Evolutionary conservation across 1,140 invertebrate genomes (phyloP), one percentile per base, ranked within the genome.

Genomic region (Heliconius nattereri): DNA sequence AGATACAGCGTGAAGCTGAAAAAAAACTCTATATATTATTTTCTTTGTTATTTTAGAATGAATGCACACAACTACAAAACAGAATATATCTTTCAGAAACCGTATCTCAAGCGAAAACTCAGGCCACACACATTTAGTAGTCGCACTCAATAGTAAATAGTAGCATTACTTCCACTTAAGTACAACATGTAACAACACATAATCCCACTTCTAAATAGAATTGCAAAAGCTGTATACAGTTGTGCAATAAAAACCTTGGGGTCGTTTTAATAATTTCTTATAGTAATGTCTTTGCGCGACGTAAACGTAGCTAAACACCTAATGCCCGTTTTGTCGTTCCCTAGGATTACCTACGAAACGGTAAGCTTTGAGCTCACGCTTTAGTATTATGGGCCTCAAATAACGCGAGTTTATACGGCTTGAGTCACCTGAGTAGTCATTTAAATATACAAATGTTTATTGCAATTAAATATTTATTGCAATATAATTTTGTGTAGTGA

Each of bases 361-460:
- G 83, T 76, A 83, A 81, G 84, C 81, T 85, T 84, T 84, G 83
- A 83, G 78, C 81, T 82, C 71, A 79, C 81, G 78, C 76, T 80
- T 84, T 82, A 82, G 83, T 83, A 86, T 84, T 86, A 84, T 84
- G 81, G 73, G 83, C 74, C 85, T 84, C 85, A 84, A 84, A 84
- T 84, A 85, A 84, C 49, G 79, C 75, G 78, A 84, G 79, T 84
- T 85, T 84, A 85, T 84, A 84, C 75, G 81, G 71, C 60, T 77
- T 60, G 78, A 83, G 72, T 78, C 80, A 85, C 84, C 79, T 82
- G 76, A 49, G 72, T 72, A 72, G 11, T n/a, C 13, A 35, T 35
- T 71, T 71, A 71, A 35, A 19, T 71, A 71, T 20, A 37, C 2
- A 60, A 11, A 23, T 60, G 9, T 26, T 23, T 60, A 60, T n/a